Evolutionary conservation across 2,797 vertebrate genomes (phyloP).

Genomic region (Mormyrus proboscirostris): DNA sequence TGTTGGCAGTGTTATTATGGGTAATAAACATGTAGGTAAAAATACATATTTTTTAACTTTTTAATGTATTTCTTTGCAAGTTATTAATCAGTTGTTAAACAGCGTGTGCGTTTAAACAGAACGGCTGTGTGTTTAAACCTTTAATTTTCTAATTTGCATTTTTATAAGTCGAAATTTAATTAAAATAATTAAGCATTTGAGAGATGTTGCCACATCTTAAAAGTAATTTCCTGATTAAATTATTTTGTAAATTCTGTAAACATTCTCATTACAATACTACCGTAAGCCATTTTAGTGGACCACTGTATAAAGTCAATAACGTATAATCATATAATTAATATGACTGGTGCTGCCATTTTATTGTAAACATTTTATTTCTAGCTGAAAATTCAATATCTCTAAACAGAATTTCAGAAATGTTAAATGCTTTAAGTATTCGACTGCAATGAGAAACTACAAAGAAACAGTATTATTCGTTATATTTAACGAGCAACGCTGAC

Average conservation of each 20-base stretch:
- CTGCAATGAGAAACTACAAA: not conserved
- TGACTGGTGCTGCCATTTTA: not conserved
- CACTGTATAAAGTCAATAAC: not conserved
- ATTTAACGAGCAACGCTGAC: not conserved
- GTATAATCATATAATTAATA: not conserved
- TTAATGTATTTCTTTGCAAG: not conserved
- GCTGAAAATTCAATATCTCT: not conserved
- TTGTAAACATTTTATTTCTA: not conserved
- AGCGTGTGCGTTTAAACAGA: too few species aligned
- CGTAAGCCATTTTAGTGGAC: not conserved
- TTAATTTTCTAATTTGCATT: not conserved
- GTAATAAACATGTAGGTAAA: not conserved
- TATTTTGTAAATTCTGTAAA: conserved; percentile 4
- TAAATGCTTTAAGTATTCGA: not conserved
- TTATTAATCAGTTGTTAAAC: not conserved
- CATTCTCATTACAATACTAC: not conserved
- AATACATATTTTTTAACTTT: not conserved
- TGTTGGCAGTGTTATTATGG: not conserved
- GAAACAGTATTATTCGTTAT: not conserved
- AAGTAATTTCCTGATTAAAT: not conserved
- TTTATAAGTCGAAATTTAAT: conserved; percentile 4
- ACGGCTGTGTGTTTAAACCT: not conserved
- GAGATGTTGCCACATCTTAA: not conserved
- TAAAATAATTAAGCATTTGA: not conserved
- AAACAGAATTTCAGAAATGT: not conserved